phyloP scores from a whole-genome alignment of 2,888 invertebrate genomes.

The Ypsolopha sequella region DNA sequence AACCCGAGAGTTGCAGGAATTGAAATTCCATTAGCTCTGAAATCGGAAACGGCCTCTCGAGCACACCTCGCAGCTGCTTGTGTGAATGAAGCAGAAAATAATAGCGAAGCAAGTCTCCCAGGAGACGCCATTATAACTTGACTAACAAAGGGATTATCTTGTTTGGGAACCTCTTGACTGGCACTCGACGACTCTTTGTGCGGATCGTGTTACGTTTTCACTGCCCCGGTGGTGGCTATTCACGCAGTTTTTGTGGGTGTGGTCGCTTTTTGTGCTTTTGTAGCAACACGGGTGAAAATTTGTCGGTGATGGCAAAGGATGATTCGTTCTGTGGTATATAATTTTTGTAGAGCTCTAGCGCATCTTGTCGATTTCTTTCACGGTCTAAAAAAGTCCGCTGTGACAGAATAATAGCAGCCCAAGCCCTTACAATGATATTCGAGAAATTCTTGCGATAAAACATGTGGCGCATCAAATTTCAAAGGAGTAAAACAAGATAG shows the following conservation, averaged over 20 bases:
- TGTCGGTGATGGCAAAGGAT: slow-evolving; percentile 31
- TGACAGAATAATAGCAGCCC: no score
- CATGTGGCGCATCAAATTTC: no score
- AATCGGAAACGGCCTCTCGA: slow-evolving; percentile 55
- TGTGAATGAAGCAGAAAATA: slow-evolving; percentile 55
- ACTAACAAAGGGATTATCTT: slow-evolving; percentile 66
- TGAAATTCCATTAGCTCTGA: slow-evolving; percentile 51
- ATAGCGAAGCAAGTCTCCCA: slow-evolving; percentile 37
- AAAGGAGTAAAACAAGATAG: no score
- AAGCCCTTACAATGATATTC: no score
- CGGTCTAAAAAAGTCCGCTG: neutral
- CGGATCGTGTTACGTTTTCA: slow-evolving; percentile 56
- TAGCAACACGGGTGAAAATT: slow-evolving; percentile 43
- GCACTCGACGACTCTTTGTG: slow-evolving; percentile 48
- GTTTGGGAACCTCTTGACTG: slow-evolving; percentile 67
- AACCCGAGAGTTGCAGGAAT: slow-evolving; percentile 29
- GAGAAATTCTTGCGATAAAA: no score
- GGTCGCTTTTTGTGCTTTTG: slow-evolving; percentile 34
- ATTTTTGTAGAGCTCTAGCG: neutral
- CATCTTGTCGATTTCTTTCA: slow-evolving; percentile 12
- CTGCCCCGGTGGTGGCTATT: slow-evolving; percentile 37
- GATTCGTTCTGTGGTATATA: neutral
- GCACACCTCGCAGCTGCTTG: slow-evolving; percentile 50
- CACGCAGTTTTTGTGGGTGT: slow-evolving; percentile 56
- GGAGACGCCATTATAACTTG: slow-evolving; percentile 55